Evolutionary conservation across 37 sponge, comb jelly and placozoan genomes (phyloP), one percentile per base, ranked within the genome.

Genomic region (Chondrosia reniformis): DNA sequence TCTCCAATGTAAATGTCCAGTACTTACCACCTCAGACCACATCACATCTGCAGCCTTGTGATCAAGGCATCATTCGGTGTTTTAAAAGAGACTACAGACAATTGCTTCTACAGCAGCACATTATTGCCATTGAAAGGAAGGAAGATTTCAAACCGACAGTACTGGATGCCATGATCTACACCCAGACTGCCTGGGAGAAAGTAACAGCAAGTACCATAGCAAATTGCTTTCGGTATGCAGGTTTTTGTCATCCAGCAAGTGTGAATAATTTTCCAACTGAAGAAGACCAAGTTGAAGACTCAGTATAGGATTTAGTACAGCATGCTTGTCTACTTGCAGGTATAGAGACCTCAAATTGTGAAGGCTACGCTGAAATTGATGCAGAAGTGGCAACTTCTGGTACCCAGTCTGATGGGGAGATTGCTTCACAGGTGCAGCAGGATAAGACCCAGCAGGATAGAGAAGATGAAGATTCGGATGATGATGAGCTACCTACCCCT

Each of bases 301-400:
- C 61, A 30, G 61, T 59, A 30, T 25, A 59, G 28, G 61, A 59
- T 59, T 59, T 59, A 59, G 61, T 30, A 59, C n/a, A 30, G 61
- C 61, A 59, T 59, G 61, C 28, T 59, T 59, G 61, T 59, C 61
- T 30, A 30, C 61, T 59, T 59, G 61, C 7, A 13, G 61, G 61
- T 59, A 30, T 59, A 59, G 61, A 59, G 61, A 59, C 61, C n/a
- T 59, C 61, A 25, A 59, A 59, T 30, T 59, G 61, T 59, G 61
- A 59, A 30, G 61, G 61, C 61, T 59, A 59, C 28, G 61, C 61
- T 59, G 61, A 59, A 25, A 59, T 59, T 59, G 61, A 59, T 59
- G 61, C 61, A 59, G 61, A 59, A 59, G 61, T 59, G 61, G 61
- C 61, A 59, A 59, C 61, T 59, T 59, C 22, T 30, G 61, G 61